A percentile compares a stretch with the other conserved stretches of the same genome.
These are phyloP conservation scores for Pavo muticus DNA, from an alignment of 2,113 vertebrate genomes.

Conservation along the genomic window DNA sequence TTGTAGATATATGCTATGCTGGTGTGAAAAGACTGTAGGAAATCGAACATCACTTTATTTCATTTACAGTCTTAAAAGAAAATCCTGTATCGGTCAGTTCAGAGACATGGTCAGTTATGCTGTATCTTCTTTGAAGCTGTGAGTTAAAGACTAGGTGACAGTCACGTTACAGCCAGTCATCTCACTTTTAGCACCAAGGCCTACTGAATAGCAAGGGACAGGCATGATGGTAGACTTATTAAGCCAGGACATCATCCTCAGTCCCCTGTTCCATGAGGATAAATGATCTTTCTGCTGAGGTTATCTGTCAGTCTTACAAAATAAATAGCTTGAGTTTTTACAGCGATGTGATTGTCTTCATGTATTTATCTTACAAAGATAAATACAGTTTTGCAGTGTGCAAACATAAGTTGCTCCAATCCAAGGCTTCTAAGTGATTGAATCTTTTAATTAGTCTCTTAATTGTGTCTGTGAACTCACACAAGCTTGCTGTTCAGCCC, in stretches of 20 bases:
- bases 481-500: constrained; percentile 30
- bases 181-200: neutral
- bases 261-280: neutral
- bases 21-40: neutral
- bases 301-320: neutral
- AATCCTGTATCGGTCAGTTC: neutral
- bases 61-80: neutral
- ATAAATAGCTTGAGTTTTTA: neutral
- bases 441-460: constrained; percentile 29
- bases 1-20: neutral
- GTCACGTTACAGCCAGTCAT: neutral
- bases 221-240: accelerated
- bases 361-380: neutral
- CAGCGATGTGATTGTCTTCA: neutral
- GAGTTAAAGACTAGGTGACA: neutral
- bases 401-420: neutral
- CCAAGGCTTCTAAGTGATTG: neutral
- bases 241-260: neutral
- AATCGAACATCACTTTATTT: neutral
- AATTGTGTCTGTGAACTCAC: neutral
- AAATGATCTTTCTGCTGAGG: neutral
- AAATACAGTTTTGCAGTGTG: neutral
- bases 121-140: neutral
- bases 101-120: neutral
- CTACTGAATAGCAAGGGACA: neutral